Percentiles rank a stretch among this genome's conserved stretches.
These are phyloP conservation scores for Escarpia spicata DNA, from an alignment of 2,888 invertebrate species.

Conservation along the genomic window DNA sequence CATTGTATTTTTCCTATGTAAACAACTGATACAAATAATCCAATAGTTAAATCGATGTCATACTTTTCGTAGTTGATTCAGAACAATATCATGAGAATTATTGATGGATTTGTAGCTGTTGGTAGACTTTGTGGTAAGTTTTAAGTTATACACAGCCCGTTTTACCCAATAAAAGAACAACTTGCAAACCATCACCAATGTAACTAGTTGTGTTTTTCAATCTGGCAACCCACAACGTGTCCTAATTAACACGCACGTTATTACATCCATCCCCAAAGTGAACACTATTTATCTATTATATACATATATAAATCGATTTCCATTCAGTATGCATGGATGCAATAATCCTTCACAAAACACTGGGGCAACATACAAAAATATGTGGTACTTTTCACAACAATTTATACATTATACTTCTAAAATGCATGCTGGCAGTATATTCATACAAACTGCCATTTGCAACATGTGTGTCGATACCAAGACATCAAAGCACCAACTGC, in stretches of 20 bases:
- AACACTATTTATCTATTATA: not conserved
- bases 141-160: too few relatives aligned
- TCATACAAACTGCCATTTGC: not conserved
- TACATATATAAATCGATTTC: not conserved
- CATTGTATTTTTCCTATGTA: too few relatives aligned
- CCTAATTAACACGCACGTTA: not conserved
- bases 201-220: not conserved
- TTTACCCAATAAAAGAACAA: not conserved
- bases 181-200: not conserved
- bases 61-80: too few relatives aligned
- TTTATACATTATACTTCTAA: slow-evolving; percentile 6
- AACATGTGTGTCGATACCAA: too few relatives aligned
- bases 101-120: too few relatives aligned
- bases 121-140: too few relatives aligned
- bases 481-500: too few relatives aligned
- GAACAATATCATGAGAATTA: too few relatives aligned
- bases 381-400: not conserved
- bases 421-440: not conserved
- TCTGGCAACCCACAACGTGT: not conserved
- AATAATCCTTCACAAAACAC: not conserved
- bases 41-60: too few relatives aligned
- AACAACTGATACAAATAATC: too few relatives aligned
- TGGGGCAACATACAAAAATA: slow-evolving; percentile 11
- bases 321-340: not conserved
- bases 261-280: slow-evolving; percentile 16